Base-by-base conservation (phyloP, 2,113 vertebrate genomes). In the Synchiropus splendidus region DNA sequence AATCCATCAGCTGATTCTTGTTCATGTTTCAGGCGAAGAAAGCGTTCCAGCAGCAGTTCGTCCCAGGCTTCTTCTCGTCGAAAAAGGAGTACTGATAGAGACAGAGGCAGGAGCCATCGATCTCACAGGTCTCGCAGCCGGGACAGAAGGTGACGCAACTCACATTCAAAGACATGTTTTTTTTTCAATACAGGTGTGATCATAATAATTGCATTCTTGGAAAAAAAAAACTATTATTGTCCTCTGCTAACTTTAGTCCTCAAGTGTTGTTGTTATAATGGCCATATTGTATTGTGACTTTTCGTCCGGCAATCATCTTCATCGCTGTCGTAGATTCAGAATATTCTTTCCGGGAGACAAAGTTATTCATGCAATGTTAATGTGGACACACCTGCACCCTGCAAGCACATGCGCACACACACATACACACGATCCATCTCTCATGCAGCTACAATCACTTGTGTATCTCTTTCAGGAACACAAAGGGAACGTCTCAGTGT, bases 1-100 rank as follows among this genome's bases (percentile, higher is more conserved):
- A n/a, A n/a, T n/a, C n/a, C n/a, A n/a, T n/a, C n/a, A n/a, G n/a
- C n/a, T n/a, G n/a, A 35, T 16, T 44, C 30, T 32, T 50, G 40
- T 21, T 51, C 54, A 3, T 47, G 18, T 59, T 40, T 42, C 5
- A 98, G 94, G 54, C 89, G 82, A 58, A 87, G 85, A 5, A 83
- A 84, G 60, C 86, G 87, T 2, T 95, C 92, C 31, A 95, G 89
- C 87, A 96, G 92, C 77, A 92, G 87, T 32, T 98, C 95, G 2
- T 97, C 95, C 1, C 89, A 86, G 10, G 89, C 88, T 31, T 91
- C 91, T 8, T 88, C 90, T 37, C 85, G 86, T 67, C 88, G 80
- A 78, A 96, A 89, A 78, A 85, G 87, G 70, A 86, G 83, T 66
- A 74, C 82, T n/a, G 91, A 88, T 6, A 68, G 86, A 51, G 87